A percentile compares a stretch with the other conserved stretches of the same genome.
These are phyloP conservation scores for Hirtodrosophila cameraria DNA, from an alignment of 2,888 invertebrate genomes.

Conservation along the genomic window DNA sequence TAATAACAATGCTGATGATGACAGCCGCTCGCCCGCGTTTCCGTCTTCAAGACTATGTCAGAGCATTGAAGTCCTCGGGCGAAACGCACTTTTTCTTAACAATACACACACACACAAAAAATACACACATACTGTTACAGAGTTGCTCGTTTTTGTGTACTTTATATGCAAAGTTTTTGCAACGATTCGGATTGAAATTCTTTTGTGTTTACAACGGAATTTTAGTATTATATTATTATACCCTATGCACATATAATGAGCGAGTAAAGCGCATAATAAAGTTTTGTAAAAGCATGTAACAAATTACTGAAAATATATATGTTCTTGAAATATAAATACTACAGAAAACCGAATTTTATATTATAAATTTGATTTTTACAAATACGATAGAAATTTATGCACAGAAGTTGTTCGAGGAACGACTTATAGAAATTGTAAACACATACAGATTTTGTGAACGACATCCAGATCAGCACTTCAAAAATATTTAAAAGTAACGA, in stretches of 20 bases:
- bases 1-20: slow-evolving; percentile 63
- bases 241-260: neutral
- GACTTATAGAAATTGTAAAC: no score
- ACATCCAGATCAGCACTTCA: no score
- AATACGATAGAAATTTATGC: no score
- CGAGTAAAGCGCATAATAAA: no score
- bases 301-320: no score
- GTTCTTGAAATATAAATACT: no score
- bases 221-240: slow-evolving; percentile 48
- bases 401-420: no score
- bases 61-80: slow-evolving; percentile 35
- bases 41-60: slow-evolving; percentile 26
- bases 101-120: slow-evolving; percentile 6
- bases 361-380: neutral
- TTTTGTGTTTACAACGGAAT: slow-evolving; percentile 70
- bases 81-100: slow-evolving; percentile 53
- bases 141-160: slow-evolving; percentile 27
- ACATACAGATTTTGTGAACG: no score
- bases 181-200: slow-evolving; percentile 73
- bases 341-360: no score
- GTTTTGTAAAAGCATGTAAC: no score
- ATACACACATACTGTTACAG: slow-evolving; percentile 9
- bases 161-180: slow-evolving; percentile 55
- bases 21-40: slow-evolving; percentile 45
- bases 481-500: no score